Evolutionary conservation across 2,113 vertebrate species (phyloP).

Genomic region (Rhinoptilus africanus): DNA sequence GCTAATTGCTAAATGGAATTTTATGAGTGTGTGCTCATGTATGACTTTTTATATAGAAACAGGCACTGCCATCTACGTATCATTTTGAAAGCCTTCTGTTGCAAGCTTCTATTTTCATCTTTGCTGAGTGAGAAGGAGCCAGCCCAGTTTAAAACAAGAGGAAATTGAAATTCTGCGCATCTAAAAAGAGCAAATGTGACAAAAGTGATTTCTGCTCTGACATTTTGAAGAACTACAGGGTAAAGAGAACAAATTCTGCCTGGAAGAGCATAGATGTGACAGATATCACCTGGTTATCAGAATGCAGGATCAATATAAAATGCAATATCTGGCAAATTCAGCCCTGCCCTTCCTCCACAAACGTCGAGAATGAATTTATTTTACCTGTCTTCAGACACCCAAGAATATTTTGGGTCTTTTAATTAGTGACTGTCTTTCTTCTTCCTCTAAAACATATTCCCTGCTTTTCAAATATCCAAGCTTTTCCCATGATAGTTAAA

Average conservation of each 20-base stretch:
- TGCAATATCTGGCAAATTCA: not conserved
- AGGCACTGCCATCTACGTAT: not conserved
- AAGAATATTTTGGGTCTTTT: not conserved
- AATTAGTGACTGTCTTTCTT: not conserved
- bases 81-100: constrained; percentile 30
- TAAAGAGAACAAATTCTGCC: not conserved
- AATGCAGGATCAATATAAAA: not conserved
- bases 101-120: constrained; percentile 29
- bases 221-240: not conserved
- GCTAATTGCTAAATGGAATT: not conserved
- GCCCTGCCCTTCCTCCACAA: not conserved
- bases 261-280: not conserved
- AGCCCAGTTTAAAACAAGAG: constrained; percentile 27
- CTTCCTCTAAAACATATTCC: not conserved
- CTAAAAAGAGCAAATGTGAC: constrained; percentile 57
- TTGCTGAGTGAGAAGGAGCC: constrained; percentile 29
- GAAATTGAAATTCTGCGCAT: not conserved
- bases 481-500: not conserved
- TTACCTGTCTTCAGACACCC: not conserved
- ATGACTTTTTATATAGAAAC: not conserved
- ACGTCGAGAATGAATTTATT: not conserved
- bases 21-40: not conserved
- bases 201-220: constrained; percentile 42
- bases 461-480: not conserved
- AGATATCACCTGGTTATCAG: not conserved